A percentile compares a stretch with the other conserved stretches of the same genome.
phyloP scores from a whole-genome alignment of 2,113 vertebrate species.

The Sterrhoptilus dennistouni region DNA sequence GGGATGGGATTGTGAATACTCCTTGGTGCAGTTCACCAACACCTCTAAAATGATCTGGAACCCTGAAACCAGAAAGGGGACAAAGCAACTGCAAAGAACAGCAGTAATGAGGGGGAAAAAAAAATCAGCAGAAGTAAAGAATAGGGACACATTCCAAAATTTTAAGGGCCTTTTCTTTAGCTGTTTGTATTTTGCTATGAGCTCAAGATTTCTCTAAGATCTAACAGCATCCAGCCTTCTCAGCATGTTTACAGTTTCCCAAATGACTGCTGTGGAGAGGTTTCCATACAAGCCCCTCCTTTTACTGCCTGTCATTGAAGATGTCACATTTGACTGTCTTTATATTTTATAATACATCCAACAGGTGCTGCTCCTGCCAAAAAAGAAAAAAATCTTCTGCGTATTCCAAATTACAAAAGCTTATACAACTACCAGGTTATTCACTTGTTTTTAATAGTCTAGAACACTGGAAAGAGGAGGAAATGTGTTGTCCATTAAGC shows the following conservation, averaged over 20 bases:
- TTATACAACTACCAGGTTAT: not conserved
- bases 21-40: not conserved
- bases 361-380: not conserved
- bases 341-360: not conserved
- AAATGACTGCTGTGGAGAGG: not conserved
- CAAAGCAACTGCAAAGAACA: not conserved
- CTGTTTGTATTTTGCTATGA: not conserved
- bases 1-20: not conserved
- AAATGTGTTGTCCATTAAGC: not conserved
- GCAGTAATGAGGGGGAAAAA: not conserved
- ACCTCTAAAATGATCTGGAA: not conserved
- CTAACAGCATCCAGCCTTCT: not conserved
- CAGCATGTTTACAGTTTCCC: not conserved
- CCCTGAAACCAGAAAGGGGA: not conserved
- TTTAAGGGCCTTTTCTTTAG: not conserved
- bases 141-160: not conserved
- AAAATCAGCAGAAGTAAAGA: not conserved
- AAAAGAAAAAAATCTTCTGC: accelerated
- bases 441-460: slow-evolving; percentile 21
- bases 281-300: not conserved
- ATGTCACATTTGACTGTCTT: not conserved
- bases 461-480: not conserved
- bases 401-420: not conserved
- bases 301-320: not conserved
- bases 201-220: not conserved